Conservation (phyloP, 2,113 vertebrate species). For the Leucopternis melanops region DNA sequence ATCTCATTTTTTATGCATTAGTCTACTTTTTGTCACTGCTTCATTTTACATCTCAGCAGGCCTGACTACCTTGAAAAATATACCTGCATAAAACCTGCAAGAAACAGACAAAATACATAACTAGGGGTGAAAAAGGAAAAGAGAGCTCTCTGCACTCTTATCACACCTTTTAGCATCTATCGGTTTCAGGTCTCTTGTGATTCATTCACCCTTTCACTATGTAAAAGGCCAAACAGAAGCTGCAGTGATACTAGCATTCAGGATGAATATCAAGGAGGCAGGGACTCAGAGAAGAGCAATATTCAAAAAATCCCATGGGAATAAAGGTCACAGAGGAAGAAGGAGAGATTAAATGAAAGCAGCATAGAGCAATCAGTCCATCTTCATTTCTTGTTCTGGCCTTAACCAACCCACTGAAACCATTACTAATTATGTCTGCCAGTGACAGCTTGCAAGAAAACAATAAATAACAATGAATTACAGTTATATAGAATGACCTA, state of each 20-base stretch:
- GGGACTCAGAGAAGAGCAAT: background rate
- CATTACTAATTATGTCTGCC: background rate
- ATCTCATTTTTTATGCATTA: slow-evolving; percentile 8
- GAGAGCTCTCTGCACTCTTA: background rate
- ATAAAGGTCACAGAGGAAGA: background rate
- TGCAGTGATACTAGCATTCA: background rate
- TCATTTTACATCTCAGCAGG: slow-evolving; percentile 19
- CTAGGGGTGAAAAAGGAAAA: background rate
- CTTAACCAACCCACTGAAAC: background rate
- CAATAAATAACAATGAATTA: background rate
- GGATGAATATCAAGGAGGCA: slow-evolving; percentile 9
- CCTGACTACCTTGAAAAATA: background rate
- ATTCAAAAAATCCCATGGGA: background rate
- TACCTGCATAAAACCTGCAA: background rate
- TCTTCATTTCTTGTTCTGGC: background rate
- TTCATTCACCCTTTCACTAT: slow-evolving; percentile 5
- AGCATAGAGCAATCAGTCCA: background rate
- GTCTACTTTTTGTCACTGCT: background rate
- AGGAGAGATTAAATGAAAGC: background rate
- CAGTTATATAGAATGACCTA: background rate
- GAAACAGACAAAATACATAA: background rate
- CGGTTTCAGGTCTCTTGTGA: background rate
- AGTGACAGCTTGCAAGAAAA: background rate
- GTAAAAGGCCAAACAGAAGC: slow-evolving; percentile 8
- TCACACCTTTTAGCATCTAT: slow-evolving; percentile 16